A percentile compares a stretch with the other conserved stretches of the same genome.
These are phyloP conservation scores for Thalassoma bifasciatum DNA, from an alignment of 2,113 vertebrate species.

Conservation along the genomic window DNA sequence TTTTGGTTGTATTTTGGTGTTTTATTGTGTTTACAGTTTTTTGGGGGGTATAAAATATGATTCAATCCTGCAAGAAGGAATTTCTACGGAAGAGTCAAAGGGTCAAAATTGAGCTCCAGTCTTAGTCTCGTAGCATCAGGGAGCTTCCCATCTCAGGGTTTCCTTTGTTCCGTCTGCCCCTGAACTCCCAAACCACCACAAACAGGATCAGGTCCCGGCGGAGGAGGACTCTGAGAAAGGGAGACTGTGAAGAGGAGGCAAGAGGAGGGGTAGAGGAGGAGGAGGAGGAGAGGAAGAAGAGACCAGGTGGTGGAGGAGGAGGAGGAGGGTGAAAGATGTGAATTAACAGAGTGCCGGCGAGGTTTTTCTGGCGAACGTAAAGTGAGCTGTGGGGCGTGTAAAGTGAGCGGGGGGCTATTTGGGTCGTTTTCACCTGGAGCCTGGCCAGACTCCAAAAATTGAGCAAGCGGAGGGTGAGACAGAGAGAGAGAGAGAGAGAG, in stretches of 20 bases:
- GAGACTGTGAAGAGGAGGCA: slow-evolving; percentile 55
- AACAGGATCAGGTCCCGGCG: slow-evolving; percentile 65
- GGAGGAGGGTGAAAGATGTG: slow-evolving; percentile 60
- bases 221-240: slow-evolving; percentile 55
- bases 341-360: slow-evolving; percentile 65
- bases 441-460: slow-evolving; percentile 85
- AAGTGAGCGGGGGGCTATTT: slow-evolving; percentile 86
- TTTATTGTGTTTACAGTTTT: too few relatives aligned
- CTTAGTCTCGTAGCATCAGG: slow-evolving; percentile 10
- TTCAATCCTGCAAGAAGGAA: too few relatives aligned
- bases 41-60: too few relatives aligned
- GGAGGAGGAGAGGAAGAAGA: slow-evolving; percentile 47
- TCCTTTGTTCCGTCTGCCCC: slow-evolving; percentile 55
- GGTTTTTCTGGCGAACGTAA: slow-evolving; percentile 67
- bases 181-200: slow-evolving; percentile 63
- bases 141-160: slow-evolving; percentile 49
- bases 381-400: slow-evolving; percentile 79
- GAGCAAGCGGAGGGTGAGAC: slow-evolving; percentile 39
- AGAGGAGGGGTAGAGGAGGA: slow-evolving; percentile 37
- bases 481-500: slow-evolving; percentile 49
- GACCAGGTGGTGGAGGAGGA: too few relatives aligned
- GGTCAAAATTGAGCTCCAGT: not conserved
- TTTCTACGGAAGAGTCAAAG: not conserved
- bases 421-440: slow-evolving; percentile 83
- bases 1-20: too few relatives aligned